A percentile compares a stretch with the other conserved stretches of the same genome.
These are phyloP conservation scores for Pachyuromys duprasi DNA, from an alignment of 2,797 vertebrate genomes.

Conservation along the genomic window DNA sequence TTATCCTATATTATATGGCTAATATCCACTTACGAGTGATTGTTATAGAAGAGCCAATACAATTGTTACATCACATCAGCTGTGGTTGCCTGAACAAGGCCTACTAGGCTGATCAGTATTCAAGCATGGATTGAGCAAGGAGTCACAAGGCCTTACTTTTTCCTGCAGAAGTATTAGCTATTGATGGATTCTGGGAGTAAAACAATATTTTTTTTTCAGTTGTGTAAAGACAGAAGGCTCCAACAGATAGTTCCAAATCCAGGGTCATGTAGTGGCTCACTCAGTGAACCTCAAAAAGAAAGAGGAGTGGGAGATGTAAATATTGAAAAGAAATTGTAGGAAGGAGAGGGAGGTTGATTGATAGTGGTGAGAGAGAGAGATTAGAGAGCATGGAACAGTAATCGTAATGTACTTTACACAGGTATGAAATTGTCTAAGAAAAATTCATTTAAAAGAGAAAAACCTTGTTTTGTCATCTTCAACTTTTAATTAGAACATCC, in stretches of 20 bases:
- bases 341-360: not conserved
- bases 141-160: not conserved
- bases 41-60: not conserved
- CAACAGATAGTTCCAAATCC: not conserved
- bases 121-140: not conserved
- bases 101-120: not conserved
- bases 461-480: not conserved
- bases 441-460: not conserved
- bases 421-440: not conserved
- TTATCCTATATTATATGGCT: no score
- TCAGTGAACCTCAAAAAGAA: not conserved
- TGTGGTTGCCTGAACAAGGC: not conserved
- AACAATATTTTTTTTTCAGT: not conserved
- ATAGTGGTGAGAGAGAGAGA: not conserved
- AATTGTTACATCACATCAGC: not conserved
- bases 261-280: not conserved
- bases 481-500: slow-evolving; percentile 3
- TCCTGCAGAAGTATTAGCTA: not conserved
- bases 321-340: not conserved
- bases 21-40: no score
- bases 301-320: no score
- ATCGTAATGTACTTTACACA: not conserved
- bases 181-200: not conserved
- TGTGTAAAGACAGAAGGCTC: not conserved
- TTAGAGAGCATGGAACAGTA: not conserved